Percentiles rank a stretch among this genome's conserved stretches.
Evolutionary conservation across 2,113 vertebrate species (phyloP).

Genomic region (Pseudorasbora parva): DNA sequence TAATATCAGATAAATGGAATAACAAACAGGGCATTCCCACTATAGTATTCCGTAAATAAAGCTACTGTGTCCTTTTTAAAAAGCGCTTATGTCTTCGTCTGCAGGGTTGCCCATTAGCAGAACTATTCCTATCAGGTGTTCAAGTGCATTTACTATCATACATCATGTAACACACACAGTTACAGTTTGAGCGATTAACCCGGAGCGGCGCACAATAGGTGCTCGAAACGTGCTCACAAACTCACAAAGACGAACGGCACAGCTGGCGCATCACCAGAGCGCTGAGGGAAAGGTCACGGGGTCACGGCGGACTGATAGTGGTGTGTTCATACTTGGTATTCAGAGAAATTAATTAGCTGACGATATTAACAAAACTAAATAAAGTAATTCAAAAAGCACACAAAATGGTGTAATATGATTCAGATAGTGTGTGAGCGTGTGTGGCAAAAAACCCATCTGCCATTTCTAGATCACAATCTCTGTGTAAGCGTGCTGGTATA

Average conservation of each 20-base stretch:
- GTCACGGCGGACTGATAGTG: background rate
- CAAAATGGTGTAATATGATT: background rate
- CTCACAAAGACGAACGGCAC: constrained; percentile 7
- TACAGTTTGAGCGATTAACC: background rate
- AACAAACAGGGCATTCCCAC: no score
- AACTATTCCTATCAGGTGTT: background rate
- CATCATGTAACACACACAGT: background rate
- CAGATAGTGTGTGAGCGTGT: background rate
- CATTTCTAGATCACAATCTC: background rate
- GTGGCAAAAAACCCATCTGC: background rate
- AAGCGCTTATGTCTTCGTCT: background rate
- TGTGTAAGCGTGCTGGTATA: background rate
- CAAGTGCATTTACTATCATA: background rate
- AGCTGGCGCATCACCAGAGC: constrained; percentile 22
- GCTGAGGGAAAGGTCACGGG: constrained; percentile 19
- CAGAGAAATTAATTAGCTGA: background rate
- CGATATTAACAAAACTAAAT: background rate
- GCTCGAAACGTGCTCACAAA: background rate
- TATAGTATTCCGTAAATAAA: no score
- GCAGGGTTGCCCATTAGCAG: background rate
- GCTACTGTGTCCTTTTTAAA: background rate
- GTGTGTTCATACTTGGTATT: background rate
- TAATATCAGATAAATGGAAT: background rate
- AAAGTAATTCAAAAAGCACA: background rate
- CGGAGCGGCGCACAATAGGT: background rate